Base-by-base conservation (phyloP, 2,888 invertebrate genomes). In the Pteria penguin region DNA sequence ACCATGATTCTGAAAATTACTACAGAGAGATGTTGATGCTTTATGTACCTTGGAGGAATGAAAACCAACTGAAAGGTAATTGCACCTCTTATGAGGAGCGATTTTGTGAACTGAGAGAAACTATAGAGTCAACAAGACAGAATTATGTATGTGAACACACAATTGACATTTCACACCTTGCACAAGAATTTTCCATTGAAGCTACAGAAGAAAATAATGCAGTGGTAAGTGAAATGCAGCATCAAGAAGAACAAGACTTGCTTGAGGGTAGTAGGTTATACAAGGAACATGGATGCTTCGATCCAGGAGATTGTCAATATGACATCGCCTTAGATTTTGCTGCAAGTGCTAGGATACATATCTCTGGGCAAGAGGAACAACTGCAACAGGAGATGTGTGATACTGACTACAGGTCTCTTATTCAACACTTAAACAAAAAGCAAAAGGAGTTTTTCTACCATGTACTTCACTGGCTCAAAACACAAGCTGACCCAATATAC, bases 361-460 rank as follows among this genome's bases (percentile, higher is more conserved):
- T 32, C 4, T 14, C 58, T 26, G 2, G 5, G 52, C 26, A 52
- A 52, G 65, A 65, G 24, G 29, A 24, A 36, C 18, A 63, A n/a
- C 60, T 58, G 1, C 60, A 69, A 14, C 55, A 62, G 2, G 74
- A 74, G 52, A 36, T 74, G n/a, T 31, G 29, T 2, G 61, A 60
- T 71, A 63, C 70, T 31, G 52, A 71, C 18, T 79, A 71, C 33
- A 52, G 52, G 1, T 14, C 73, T 33, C 14, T 29, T 11, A 55
- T 79, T 22, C 26, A 61, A 36, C 24, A 8, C 31, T 72, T 80
- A 36, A 80, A 80, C 65, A 0, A 14, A 29, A 69, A 79, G 22
- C 79, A 79, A 54, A 75, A 73, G 33, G 22, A 5, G 11, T 73
- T 75, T 60, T 77, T 78, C 52, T 72, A 78, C 58, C 67, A 79